These are phyloP conservation scores for Butorides virescens DNA, from an alignment of 2,113 vertebrate species.

Conservation along the genomic window DNA sequence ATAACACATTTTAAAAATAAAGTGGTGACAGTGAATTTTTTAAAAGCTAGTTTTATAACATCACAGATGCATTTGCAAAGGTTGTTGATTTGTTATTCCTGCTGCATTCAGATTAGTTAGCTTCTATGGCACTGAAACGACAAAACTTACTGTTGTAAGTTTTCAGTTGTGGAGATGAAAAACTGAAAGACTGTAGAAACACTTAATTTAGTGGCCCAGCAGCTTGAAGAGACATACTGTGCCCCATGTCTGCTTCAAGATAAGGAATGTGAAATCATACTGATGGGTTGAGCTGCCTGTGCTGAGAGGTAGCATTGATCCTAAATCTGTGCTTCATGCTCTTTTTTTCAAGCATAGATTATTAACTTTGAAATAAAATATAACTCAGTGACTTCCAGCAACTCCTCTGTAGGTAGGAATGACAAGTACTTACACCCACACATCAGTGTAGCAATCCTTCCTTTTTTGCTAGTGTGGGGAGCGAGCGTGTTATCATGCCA, in stretches of 20 bases:
- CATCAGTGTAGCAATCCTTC: neutral
- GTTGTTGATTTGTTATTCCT: neutral
- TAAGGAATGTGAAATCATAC: neutral
- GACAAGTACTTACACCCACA: neutral
- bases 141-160: neutral
- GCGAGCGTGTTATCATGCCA: neutral
- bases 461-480: neutral
- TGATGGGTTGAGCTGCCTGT: neutral
- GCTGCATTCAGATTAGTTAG: neutral
- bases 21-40: neutral
- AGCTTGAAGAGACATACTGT: neutral
- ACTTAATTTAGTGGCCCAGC: neutral
- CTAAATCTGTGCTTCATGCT: neutral
- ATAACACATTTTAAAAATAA: neutral
- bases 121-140: neutral
- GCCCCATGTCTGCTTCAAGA: neutral
- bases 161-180: neutral
- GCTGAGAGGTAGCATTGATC: neutral
- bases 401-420: neutral
- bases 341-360: neutral
- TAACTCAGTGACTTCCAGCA: neutral
- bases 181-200: neutral
- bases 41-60: neutral
- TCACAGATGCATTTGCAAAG: neutral
- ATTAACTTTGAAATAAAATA: neutral